phyloP scores from a whole-genome alignment of 2,797 vertebrate genomes.

The Enteromius afrohamiltoni region DNA sequence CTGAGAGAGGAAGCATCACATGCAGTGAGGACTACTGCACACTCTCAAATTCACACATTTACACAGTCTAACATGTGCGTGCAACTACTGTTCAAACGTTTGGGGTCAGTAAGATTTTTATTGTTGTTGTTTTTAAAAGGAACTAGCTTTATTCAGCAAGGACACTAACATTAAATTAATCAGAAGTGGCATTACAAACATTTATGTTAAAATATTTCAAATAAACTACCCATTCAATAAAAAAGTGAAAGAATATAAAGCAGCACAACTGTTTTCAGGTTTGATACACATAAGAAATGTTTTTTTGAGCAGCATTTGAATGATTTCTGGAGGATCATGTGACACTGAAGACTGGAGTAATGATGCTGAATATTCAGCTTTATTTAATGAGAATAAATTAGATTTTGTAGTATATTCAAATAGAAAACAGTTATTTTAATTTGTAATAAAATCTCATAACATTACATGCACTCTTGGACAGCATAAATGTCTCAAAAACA shows the following conservation, averaged over 20 bases:
- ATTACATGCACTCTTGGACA: neutral
- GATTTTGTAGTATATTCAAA: neutral
- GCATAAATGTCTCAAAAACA: neutral
- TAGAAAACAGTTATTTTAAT: neutral
- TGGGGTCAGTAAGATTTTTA: neutral
- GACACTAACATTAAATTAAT: neutral
- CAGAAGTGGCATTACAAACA: neutral
- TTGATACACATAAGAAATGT: too few relatives aligned
- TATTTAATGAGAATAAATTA: too few relatives aligned
- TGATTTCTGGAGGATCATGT: neutral
- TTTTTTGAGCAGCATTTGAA: neutral
- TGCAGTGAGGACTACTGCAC: conserved; percentile 77
- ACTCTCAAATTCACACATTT: conserved; percentile 33
- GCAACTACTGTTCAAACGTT: neutral
- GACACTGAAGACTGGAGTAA: neutral
- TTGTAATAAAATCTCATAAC: neutral
- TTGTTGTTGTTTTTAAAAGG: neutral
- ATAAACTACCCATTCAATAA: neutral
- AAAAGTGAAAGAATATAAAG: neutral
- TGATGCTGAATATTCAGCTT: neutral
- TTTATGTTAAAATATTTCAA: neutral
- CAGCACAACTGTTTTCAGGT: neutral
- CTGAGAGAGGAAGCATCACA: conserved; percentile 63
- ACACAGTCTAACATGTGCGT: neutral
- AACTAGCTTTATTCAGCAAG: neutral